Evolutionary conservation across 2,113 vertebrate genomes (phyloP), one percentile per base, ranked within the genome.

Genomic region (Motacilla alba): DNA sequence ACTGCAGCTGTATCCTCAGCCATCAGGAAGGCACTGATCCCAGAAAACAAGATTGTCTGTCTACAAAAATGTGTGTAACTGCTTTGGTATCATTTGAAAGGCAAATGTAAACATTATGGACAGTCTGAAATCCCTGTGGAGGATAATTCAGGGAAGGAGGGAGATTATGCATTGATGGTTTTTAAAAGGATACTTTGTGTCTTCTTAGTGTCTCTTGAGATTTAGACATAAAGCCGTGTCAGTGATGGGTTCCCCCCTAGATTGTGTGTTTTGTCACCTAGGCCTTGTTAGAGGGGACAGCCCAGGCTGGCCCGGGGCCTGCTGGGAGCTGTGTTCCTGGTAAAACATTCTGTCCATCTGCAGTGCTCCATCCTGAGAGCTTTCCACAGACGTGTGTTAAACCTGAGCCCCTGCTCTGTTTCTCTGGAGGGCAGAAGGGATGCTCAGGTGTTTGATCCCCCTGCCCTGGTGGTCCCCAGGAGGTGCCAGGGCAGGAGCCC

Each of bases 311-410:
- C 30, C 8, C 2, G 1, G 46, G 62, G 50, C 68, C 78, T 64
- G 30, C 3, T 41, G 66, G 67, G 26, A 79, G 33, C 55, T 88
- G 35, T 78, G 33, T 5, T 49, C 15, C 31, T 33, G 53, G 3
- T 10, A 13, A 44, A 63, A 23, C 27, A 9, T 44, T 35, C 35
- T 50, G 62, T 44, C 9, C 70, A 56, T 2, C 41, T 64, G 39
- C n/a, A 27, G 0, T 28, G 37, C 12, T 37, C n/a, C 5, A 13
- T 43, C 64, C 35, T 5, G 3, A 56, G 67, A 80, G 67, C 27
- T 81, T 43, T 30, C 39, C 21, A 4, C 3, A 1, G 1, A 15
- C 28, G 4, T 11, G 4, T 9, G 8, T 37, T 14, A 14, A 23
- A 18, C 14, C 50, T 15, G 47, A 83, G 68, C 43, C 55, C 27